Percentiles rank a stretch among this genome's conserved stretches.
Conservation (phyloP, 2,888 invertebrate genomes). For the Eupithecia subfuscata region DNA sequence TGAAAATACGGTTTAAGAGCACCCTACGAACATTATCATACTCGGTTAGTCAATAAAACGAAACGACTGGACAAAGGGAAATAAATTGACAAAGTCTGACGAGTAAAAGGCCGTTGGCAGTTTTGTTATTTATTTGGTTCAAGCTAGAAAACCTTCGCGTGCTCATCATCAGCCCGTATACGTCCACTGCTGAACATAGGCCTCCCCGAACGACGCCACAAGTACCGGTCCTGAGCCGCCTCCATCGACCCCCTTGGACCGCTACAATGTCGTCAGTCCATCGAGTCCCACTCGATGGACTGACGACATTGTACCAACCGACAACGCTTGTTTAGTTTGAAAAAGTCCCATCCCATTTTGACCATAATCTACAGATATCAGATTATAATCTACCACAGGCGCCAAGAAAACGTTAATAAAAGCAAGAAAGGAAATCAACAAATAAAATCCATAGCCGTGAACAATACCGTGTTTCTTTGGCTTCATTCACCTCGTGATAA, state of each 20-base stretch:
- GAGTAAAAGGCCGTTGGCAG: not conserved
- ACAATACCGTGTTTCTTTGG: not conserved
- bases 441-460: not conserved
- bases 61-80: constrained; percentile 13
- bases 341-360: not conserved
- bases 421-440: not conserved
- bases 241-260: too few relatives aligned
- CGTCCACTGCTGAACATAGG: too few relatives aligned
- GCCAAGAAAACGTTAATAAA: not conserved
- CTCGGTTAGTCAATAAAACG: constrained; percentile 7
- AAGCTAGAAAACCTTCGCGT: not conserved
- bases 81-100: constrained; percentile 3
- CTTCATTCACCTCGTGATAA: not conserved
- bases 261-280: too few relatives aligned
- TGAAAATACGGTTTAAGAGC: not conserved
- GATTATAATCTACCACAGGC: not conserved
- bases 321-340: not conserved
- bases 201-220: too few relatives aligned
- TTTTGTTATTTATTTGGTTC: not conserved
- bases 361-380: too few relatives aligned
- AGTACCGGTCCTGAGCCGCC: too few relatives aligned
- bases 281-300: too few relatives aligned
- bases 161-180: too few relatives aligned
- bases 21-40: not conserved
- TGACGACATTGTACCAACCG: too few relatives aligned